Percentiles rank a stretch among this genome's conserved stretches.
phyloP scores from a whole-genome alignment of 23 tunicate species.

The Pegea sp. region DNA sequence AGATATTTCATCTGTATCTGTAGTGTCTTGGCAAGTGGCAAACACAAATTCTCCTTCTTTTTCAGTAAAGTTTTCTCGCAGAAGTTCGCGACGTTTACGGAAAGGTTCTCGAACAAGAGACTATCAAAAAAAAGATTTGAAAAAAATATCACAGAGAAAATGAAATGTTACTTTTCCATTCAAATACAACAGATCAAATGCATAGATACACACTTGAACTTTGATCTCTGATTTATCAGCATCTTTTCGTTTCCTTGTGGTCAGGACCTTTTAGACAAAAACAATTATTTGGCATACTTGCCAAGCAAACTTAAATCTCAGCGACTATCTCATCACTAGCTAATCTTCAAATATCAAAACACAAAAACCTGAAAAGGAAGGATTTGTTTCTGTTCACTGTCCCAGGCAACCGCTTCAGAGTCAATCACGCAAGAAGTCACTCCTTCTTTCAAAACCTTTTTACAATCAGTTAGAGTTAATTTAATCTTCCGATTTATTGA shows the following conservation, averaged over 20 bases:
- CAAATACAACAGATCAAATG: slow-evolving; percentile 84
- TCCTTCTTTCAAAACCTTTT: slow-evolving; percentile 29
- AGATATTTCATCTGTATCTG: slow-evolving; percentile 66
- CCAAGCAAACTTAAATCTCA: neutral
- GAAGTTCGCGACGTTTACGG: slow-evolving; percentile 40
- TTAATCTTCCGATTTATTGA: neutral
- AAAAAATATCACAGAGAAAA: neutral
- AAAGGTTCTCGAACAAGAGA: slow-evolving; percentile 72
- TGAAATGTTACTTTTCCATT: slow-evolving; percentile 35
- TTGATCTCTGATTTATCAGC: slow-evolving; percentile 70
- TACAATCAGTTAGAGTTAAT: neutral
- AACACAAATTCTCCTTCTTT: slow-evolving; percentile 62
- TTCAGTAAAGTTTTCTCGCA: slow-evolving; percentile 33
- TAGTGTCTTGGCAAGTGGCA: slow-evolving; percentile 66
- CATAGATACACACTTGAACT: slow-evolving; percentile 97
- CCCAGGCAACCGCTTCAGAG: slow-evolving; percentile 99
- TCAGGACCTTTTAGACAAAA: slow-evolving; percentile 15
- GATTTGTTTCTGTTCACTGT: slow-evolving; percentile 53
- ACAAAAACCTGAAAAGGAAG: slow-evolving; percentile 75
- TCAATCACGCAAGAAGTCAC: slow-evolving; percentile 89
- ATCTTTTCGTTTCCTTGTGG: slow-evolving; percentile 88
- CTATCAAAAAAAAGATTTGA: slow-evolving; percentile 5
- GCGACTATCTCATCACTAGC: neutral
- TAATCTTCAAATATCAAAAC: neutral
- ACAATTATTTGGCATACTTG: neutral